Percentiles rank a stretch among this genome's conserved stretches.
These are phyloP conservation scores for Cromileptes altivelis DNA, from an alignment of 2,113 vertebrate genomes.

Conservation along the genomic window DNA sequence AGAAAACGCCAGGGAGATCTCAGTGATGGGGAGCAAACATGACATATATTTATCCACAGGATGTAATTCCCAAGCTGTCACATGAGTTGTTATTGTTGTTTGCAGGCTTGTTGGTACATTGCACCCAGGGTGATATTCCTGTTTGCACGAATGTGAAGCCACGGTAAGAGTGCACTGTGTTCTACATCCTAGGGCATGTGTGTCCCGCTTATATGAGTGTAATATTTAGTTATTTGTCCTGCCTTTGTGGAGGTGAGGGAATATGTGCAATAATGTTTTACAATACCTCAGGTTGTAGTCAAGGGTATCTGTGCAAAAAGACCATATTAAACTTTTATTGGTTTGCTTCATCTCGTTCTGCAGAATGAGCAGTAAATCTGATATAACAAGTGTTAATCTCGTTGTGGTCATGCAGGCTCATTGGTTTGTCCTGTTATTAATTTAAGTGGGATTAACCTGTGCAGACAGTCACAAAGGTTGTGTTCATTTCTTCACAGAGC, in stretches of 20 bases:
- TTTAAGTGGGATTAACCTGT: neutral
- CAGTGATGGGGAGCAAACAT: constrained; percentile 57
- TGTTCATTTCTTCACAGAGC: neutral
- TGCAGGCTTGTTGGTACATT: constrained; percentile 54
- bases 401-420: neutral
- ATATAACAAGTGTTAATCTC: constrained; percentile 1
- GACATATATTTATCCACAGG: constrained; percentile 56
- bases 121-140: constrained; percentile 56
- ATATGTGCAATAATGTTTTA: constrained; percentile 59
- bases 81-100: constrained; percentile 63
- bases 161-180: neutral
- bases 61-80: constrained; percentile 63
- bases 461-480: neutral
- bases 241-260: constrained; percentile 45
- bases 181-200: constrained; percentile 45
- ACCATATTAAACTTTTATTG: constrained; percentile 49
- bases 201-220: constrained; percentile 39
- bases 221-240: constrained; percentile 65
- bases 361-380: constrained; percentile 2
- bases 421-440: neutral
- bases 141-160: constrained; percentile 35
- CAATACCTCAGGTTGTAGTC: constrained; percentile 50
- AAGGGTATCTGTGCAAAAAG: constrained; percentile 20
- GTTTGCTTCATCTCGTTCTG: constrained; percentile 41
- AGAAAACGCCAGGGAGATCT: constrained; percentile 38